Conservation (phyloP, 2,888 invertebrate species). For the Microplitis manilae region DNA sequence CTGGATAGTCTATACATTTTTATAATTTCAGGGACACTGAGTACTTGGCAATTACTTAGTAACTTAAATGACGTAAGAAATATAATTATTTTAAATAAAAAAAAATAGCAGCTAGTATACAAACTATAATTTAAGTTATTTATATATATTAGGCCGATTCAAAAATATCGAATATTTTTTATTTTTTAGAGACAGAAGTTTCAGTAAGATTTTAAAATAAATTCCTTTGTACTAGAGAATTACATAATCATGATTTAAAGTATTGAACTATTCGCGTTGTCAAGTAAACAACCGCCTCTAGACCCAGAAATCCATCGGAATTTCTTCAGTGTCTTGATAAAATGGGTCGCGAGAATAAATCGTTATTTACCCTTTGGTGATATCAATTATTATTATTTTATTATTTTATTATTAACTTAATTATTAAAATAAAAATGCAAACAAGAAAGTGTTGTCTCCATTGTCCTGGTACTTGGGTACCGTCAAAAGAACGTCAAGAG, state of each 20-base stretch:
- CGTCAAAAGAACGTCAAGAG: constrained; percentile 48
- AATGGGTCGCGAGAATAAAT: constrained; percentile 47
- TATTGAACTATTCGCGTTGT: constrained; percentile 66
- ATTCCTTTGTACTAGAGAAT: constrained; percentile 19
- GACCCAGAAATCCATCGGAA: constrained; percentile 33
- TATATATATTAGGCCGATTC: too few species aligned
- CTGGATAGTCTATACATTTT: background rate
- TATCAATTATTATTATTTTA: background rate
- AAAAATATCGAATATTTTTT: too few species aligned
- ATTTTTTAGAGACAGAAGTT: too few species aligned
- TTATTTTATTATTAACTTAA: background rate
- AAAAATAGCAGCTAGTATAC: background rate
- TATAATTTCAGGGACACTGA: background rate
- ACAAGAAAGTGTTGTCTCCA: constrained; percentile 62
- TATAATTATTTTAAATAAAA: constrained; percentile 9
- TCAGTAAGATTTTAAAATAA: background rate
- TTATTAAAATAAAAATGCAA: constrained; percentile 51
- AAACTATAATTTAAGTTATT: background rate
- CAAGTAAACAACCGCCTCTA: constrained; percentile 64
- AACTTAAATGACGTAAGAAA: background rate
- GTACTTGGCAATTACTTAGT: background rate
- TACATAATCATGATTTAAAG: constrained; percentile 43
- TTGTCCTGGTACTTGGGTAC: constrained; percentile 60
- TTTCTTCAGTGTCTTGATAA: constrained; percentile 52
- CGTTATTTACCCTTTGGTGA: background rate